phyloP scores from a whole-genome alignment of 2,797 vertebrate genomes.

The Hippoglossus hippoglossus region DNA sequence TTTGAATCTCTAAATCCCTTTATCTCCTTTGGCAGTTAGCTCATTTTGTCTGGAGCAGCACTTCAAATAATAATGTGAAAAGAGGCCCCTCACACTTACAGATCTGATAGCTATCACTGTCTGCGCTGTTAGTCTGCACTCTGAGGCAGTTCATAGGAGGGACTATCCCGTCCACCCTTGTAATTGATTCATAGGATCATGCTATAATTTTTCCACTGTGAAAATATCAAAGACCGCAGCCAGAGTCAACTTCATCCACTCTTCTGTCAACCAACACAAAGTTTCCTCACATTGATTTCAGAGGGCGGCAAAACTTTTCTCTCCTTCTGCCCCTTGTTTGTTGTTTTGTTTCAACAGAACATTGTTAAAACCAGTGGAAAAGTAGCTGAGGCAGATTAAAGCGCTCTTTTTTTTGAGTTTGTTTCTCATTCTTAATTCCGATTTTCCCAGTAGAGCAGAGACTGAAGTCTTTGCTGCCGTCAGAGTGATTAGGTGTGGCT shows the following conservation, averaged over 20 bases:
- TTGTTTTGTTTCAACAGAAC: constrained; percentile 72
- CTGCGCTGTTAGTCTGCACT: constrained; percentile 45
- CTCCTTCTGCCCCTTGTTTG: constrained; percentile 65
- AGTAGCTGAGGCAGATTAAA: constrained; percentile 84
- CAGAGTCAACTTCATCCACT: constrained; percentile 65
- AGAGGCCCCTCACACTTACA: constrained; percentile 57
- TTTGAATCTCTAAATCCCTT: constrained; percentile 78
- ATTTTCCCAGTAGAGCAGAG: constrained; percentile 77
- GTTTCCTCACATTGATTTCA: constrained; percentile 72
- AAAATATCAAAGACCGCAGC: constrained; percentile 70
- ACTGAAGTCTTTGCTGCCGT: constrained; percentile 78
- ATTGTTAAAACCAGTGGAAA: constrained; percentile 75
- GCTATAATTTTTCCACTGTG: constrained; percentile 51
- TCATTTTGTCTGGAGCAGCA: constrained; percentile 70
- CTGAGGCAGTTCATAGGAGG: constrained; percentile 59
- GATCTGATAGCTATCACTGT: constrained; percentile 67
- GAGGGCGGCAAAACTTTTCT: constrained; percentile 66
- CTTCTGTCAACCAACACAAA: constrained; percentile 67
- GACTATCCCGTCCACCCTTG: constrained; percentile 61
- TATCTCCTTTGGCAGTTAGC: constrained; percentile 76
- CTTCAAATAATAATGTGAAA: constrained; percentile 76
- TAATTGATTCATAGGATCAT: constrained; percentile 72
- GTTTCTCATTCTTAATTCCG: constrained; percentile 71
- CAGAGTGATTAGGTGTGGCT: constrained; percentile 87
- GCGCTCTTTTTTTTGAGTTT: constrained; percentile 36